A percentile compares a stretch with the other conserved stretches of the same genome.
Conservation (phyloP, 2,888 invertebrate genomes). For the Lomographa bimaculata region DNA sequence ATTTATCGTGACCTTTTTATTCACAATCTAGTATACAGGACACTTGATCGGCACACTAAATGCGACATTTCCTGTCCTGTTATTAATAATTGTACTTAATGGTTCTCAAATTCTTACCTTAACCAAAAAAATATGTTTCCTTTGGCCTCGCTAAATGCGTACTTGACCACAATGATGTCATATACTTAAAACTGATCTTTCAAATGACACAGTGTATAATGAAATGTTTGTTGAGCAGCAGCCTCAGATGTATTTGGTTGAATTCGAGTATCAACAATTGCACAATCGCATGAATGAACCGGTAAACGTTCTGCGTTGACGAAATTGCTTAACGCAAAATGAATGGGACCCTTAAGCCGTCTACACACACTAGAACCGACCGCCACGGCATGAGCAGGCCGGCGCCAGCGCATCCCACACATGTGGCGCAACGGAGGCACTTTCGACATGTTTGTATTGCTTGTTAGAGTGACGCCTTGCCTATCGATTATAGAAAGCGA, state of each 20-base stretch:
- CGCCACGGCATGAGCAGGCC: constrained; percentile 42
- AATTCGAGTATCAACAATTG: constrained; percentile 58
- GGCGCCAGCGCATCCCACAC: constrained; percentile 80
- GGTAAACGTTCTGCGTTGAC: constrained; percentile 73
- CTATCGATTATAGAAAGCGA: constrained; percentile 70
- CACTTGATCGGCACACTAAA: constrained; percentile 38
- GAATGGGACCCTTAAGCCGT: constrained; percentile 75
- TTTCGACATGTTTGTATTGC: constrained; percentile 76
- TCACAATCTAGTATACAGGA: constrained; percentile 43
- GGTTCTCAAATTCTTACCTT: constrained; percentile 17
- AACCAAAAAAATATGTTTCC: constrained; percentile 28
- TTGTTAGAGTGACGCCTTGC: constrained; percentile 65
- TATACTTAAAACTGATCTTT: constrained; percentile 23
- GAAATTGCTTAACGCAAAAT: constrained; percentile 80
- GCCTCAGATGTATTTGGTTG: constrained; percentile 44
- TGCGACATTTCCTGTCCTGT: constrained; percentile 36
- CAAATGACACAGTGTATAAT: constrained; percentile 21
- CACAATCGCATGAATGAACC: constrained; percentile 74
- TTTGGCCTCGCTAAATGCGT: constrained; percentile 36
- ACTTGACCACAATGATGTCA: constrained; percentile 22
- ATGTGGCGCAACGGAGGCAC: constrained; percentile 78
- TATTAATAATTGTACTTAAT: constrained; percentile 27
- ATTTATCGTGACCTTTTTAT: constrained; percentile 49
- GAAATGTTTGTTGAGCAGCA: constrained; percentile 34
- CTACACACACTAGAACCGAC: constrained; percentile 55